Evolutionary conservation across 23 tunicate species (phyloP), one percentile per base, ranked within the genome.

Genomic region (Ascidia mentula): DNA sequence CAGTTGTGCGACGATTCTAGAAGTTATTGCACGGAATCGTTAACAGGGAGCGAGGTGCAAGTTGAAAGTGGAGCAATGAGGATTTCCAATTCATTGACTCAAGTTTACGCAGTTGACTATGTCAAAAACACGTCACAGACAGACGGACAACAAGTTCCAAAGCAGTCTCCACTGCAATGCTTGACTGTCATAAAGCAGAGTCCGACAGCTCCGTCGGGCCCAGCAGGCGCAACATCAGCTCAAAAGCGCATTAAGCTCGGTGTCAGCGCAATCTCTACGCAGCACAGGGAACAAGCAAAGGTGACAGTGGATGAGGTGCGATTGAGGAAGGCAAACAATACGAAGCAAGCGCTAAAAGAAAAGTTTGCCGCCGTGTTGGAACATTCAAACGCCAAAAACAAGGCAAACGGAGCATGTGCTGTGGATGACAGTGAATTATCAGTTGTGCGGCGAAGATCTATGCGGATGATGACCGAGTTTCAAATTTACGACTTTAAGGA

Each of bases 391-490:
- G 46, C 61, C 40, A 60, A 74, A 82, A 31, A 12, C 13, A 74
- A 74, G 46, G 7, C 77, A 6, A 60, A 28, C 18, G 72, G 34
- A 4, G 18, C n/a, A 24, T 34, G 72, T 18, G 65, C 26, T 3
- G 70, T 34, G 18, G 65, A 31, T 20, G 84, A 86, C 20, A 69
- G 42, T 53, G 91, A 87, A 15, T 73, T 59, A 74, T 86, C 90
- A 30, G 74, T 80, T 46, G 85, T 87, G n/a, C 77, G 91, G 12
- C 59, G 91, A 60, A 60, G 91, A 20, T 87, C 91, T 46, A 87
- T 87, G 91, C 77, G 91, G 28, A 87, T 87, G 91, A 87, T 87
- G 91, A 87, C 91, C 8, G 91, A 87, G 69, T 87, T 87, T 45
- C 91, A 87, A 40, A 87, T 87, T 32, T 87, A 39, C 34, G 91